Conservation (phyloP, 2,797 vertebrate species). For the Microchirus variegatus region DNA sequence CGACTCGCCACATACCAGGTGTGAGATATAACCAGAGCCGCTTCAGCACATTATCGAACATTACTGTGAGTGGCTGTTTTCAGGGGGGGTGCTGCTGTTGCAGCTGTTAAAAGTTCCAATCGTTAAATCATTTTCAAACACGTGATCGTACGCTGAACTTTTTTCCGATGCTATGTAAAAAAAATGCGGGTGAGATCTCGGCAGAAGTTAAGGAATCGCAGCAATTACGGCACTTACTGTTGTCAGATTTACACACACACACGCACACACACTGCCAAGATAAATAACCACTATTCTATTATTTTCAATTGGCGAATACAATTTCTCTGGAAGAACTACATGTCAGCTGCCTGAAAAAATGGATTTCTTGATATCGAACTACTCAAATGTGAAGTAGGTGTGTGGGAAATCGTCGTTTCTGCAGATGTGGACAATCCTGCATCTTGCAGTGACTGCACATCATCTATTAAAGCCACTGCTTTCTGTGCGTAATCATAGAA, state of each 20-base stretch:
- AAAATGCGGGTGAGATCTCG: conserved; percentile 24
- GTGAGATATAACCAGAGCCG: conserved; percentile 64
- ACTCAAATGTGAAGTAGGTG: too few species aligned
- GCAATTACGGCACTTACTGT: conserved; percentile 21
- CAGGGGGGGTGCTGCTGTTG: conserved; percentile 19
- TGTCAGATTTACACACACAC: conserved; percentile 28
- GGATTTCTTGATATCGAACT: too few species aligned
- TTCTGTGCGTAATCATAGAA: too few species aligned
- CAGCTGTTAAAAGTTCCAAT: conserved; percentile 53
- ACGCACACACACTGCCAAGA: conserved; percentile 10
- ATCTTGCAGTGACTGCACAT: too few species aligned
- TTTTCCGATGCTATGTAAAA: conserved; percentile 48
- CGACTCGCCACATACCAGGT: conserved; percentile 73
- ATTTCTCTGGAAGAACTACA: conserved; percentile 18
- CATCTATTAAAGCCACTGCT: too few species aligned
- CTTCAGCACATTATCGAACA: conserved; percentile 67
- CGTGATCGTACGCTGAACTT: conserved; percentile 28
- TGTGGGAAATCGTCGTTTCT: too few species aligned
- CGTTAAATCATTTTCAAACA: conserved; percentile 35
- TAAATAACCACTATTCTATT: conserved; percentile 23
- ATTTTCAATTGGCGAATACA: conserved; percentile 30
- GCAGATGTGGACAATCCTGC: too few species aligned
- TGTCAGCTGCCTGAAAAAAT: too few species aligned
- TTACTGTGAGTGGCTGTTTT: conserved; percentile 55
- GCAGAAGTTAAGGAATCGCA: conserved; percentile 23